Conservation (phyloP, 2,888 invertebrate species). For the Lycophotia porphyrea region DNA sequence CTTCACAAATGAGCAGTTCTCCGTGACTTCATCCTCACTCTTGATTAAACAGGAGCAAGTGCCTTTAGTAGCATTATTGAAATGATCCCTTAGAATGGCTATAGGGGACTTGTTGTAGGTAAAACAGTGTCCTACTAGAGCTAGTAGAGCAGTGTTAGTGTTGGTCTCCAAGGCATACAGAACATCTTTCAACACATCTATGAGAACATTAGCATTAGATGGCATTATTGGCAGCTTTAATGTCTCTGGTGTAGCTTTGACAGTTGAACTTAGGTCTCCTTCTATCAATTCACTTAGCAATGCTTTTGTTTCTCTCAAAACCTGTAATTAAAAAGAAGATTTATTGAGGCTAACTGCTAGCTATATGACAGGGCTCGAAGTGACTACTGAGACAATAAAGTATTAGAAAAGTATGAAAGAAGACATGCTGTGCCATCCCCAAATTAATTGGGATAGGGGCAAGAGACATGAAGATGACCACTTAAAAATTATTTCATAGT, state of each 20-base stretch:
- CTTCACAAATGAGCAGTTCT: constrained; percentile 89
- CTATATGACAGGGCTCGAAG: not conserved
- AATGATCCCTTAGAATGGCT: constrained; percentile 78
- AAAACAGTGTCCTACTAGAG: constrained; percentile 87
- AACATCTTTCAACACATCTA: constrained; percentile 91
- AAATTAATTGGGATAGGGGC: not conserved
- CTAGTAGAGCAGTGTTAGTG: constrained; percentile 92
- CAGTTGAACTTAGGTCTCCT: constrained; percentile 84
- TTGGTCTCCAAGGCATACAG: constrained; percentile 92
- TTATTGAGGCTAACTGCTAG: too few relatives aligned
- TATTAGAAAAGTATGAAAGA: not conserved
- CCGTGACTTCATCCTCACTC: constrained; percentile 73
- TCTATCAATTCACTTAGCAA: constrained; percentile 84
- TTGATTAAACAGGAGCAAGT: constrained; percentile 73
- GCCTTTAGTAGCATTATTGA: constrained; percentile 64
- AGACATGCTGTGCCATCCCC: not conserved
- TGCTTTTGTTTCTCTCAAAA: constrained; percentile 87
- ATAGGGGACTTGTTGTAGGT: constrained; percentile 77
- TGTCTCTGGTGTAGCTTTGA: constrained; percentile 81
- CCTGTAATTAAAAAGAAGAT: constrained; percentile 77
- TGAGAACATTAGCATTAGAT: constrained; percentile 88
- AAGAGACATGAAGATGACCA: not conserved
- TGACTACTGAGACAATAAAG: not conserved
- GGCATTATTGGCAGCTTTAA: constrained; percentile 85
- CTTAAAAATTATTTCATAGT: not conserved